Percentiles rank a stretch among this genome's conserved stretches.
These are phyloP conservation scores for Mellilla xanthometata DNA, from an alignment of 2,888 invertebrate genomes.

Conservation along the genomic window DNA sequence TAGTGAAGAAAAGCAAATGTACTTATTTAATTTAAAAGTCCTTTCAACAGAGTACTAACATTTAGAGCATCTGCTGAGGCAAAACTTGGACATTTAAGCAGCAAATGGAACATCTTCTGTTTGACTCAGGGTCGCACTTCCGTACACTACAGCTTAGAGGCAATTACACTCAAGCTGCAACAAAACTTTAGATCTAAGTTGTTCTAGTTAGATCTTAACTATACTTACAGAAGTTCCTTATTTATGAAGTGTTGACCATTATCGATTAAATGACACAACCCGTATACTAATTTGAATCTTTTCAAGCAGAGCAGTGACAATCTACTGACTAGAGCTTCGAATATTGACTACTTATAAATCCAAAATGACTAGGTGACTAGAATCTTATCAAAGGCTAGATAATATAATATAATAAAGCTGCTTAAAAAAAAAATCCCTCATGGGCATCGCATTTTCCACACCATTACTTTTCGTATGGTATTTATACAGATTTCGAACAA, in stretches of 20 bases:
- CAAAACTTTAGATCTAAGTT: background rate
- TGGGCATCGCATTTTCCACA: constrained; percentile 9
- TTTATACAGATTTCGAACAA: constrained; percentile 17
- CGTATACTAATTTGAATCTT: no score
- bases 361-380: no score
- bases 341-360: no score
- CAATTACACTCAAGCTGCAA: constrained; percentile 18
- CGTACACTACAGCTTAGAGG: constrained; percentile 3
- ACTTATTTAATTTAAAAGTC: constrained; percentile 24
- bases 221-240: no score
- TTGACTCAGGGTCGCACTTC: constrained; percentile 2
- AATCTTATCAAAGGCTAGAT: no score
- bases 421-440: background rate
- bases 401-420: no score
- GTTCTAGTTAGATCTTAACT: no score
- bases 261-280: no score
- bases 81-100: constrained; percentile 21
- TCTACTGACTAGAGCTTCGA: no score
- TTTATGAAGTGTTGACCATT: no score
- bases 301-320: no score
- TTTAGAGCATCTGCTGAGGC: constrained; percentile 22
- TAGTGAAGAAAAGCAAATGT: constrained; percentile 11
- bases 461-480: constrained; percentile 19
- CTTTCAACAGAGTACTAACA: constrained; percentile 23
- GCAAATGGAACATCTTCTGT: constrained; percentile 20